phyloP scores from a whole-genome alignment of 1,140 invertebrate genomes.

The Aphelenchoides avenae region DNA sequence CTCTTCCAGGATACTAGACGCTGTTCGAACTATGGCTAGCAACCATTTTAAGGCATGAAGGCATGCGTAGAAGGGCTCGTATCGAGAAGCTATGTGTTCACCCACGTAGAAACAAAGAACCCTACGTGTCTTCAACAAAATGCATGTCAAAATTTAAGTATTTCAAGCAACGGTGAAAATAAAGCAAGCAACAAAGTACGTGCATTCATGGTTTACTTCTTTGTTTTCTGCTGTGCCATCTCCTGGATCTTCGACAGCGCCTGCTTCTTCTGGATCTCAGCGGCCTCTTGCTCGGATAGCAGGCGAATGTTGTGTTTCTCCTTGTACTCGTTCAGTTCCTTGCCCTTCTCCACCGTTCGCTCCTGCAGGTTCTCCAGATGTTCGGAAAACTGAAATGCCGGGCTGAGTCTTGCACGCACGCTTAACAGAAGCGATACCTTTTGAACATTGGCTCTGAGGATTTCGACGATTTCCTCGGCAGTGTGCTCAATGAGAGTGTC shows the following conservation, averaged over 20 bases:
- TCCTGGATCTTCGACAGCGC: conserved; percentile 30
- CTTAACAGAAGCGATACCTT: conserved; percentile 4
- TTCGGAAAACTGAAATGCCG: conserved; percentile 27
- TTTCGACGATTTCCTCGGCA: conserved; percentile 4
- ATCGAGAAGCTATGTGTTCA: too few relatives aligned
- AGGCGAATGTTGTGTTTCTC: conserved; percentile 29
- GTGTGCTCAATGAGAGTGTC: conserved; percentile 26
- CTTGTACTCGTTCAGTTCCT: conserved; percentile 32
- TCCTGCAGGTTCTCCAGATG: conserved; percentile 22
- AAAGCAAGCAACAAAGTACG: too few relatives aligned
- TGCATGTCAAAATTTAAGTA: too few relatives aligned
- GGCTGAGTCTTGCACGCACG: not conserved
- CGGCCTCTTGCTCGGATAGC: conserved; percentile 23
- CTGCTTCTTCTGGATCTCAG: conserved; percentile 33
- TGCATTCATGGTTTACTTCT: too few relatives aligned
- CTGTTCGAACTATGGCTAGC: too few relatives aligned
- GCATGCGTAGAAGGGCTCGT: too few relatives aligned
- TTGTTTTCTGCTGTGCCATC: too few relatives aligned
- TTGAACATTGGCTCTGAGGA: conserved; percentile 19
- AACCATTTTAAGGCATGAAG: too few relatives aligned
- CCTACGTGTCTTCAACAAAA: too few relatives aligned
- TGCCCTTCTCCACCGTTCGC: conserved; percentile 17
- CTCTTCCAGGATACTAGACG: too few relatives aligned
- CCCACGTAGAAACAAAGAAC: too few relatives aligned
- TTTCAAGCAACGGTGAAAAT: too few relatives aligned